phyloP scores from a whole-genome alignment of 2,113 vertebrate genomes.

The Scartelaos histophorus region DNA sequence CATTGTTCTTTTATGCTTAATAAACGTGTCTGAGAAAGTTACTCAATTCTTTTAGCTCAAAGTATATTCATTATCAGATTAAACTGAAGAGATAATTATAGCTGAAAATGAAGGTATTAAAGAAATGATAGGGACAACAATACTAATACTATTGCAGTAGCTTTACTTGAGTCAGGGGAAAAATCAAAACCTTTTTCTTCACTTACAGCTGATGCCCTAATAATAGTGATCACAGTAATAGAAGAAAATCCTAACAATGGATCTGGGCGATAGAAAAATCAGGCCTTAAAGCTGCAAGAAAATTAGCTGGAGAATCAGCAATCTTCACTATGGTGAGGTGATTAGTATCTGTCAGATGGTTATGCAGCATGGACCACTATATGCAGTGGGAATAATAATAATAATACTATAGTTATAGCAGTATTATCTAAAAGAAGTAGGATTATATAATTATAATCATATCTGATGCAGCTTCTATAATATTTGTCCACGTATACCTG shows the following conservation, averaged over 20 bases:
- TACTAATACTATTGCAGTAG: slow-evolving; percentile 16
- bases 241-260: slow-evolving; percentile 63
- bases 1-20: slow-evolving; percentile 11
- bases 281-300: slow-evolving; percentile 55
- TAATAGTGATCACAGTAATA: slow-evolving; percentile 66
- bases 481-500: background rate
- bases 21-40: slow-evolving; percentile 13
- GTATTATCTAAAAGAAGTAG: background rate
- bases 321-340: slow-evolving; percentile 61
- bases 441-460: background rate
- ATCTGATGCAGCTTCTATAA: slow-evolving; percentile 9
- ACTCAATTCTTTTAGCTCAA: slow-evolving; percentile 29
- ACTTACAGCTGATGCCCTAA: slow-evolving; percentile 58
- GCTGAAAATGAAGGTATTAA: slow-evolving; percentile 29
- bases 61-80: slow-evolving; percentile 29
- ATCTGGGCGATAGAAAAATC: slow-evolving; percentile 59
- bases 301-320: slow-evolving; percentile 57
- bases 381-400: slow-evolving; percentile 4
- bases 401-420: background rate
- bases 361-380: slow-evolving; percentile 18
- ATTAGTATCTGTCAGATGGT: slow-evolving; percentile 60
- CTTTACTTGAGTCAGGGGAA: slow-evolving; percentile 30
- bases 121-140: slow-evolving; percentile 36
- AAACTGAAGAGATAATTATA: slow-evolving; percentile 35
- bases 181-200: slow-evolving; percentile 49